These are phyloP conservation scores for Palaemon carinicauda DNA, from an alignment of 1,140 invertebrate species.

Conservation along the genomic window DNA sequence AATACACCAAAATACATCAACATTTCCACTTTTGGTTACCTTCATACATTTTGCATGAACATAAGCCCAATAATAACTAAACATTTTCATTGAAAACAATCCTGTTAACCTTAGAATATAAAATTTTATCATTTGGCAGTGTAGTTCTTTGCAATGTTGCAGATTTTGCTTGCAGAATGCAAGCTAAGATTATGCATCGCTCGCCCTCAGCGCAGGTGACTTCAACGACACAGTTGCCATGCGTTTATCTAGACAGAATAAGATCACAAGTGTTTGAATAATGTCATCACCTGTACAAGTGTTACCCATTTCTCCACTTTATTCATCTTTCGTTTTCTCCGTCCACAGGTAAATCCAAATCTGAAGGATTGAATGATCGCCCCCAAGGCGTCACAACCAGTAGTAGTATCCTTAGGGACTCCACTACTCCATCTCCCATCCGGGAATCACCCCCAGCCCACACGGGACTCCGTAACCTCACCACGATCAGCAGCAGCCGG, in stretches of 20 bases:
- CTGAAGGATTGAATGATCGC: not conserved
- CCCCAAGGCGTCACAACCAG: not conserved
- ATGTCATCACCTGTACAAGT: not conserved
- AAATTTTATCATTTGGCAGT: no score
- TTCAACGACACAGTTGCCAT: constrained; percentile 5
- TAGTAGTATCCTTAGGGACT: not conserved
- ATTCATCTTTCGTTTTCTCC: not conserved
- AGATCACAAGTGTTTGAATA: no score
- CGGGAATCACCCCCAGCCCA: not conserved
- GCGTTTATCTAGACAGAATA: not conserved
- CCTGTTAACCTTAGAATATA: no score
- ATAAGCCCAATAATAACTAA: no score
- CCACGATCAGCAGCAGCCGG: not conserved
- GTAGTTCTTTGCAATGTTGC: no score
- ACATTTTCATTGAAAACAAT: no score
- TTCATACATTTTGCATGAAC: no score
- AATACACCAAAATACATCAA: no score
- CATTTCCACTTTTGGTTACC: no score
- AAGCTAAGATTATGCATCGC: no score
- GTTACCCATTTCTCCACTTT: not conserved
- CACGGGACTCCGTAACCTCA: not conserved
- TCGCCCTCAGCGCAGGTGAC: not conserved
- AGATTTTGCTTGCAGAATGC: no score
- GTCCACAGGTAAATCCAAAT: not conserved
- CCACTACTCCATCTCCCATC: not conserved